Conservation (phyloP, 2,797 vertebrate genomes). For the Tapirus indicus region DNA sequence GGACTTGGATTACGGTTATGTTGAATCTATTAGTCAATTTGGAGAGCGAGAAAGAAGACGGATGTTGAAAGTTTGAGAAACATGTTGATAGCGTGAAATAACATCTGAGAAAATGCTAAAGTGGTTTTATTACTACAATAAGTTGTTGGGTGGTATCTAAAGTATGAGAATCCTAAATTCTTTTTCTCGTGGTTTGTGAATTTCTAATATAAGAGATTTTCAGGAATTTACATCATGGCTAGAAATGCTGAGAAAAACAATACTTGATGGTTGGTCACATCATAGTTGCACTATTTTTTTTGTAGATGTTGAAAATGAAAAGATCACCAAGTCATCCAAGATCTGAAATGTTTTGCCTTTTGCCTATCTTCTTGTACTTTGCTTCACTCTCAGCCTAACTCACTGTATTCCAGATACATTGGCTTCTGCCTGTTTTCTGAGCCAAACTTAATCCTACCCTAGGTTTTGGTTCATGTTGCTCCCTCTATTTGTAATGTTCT, state of each 20-base stretch:
- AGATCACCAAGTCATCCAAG: background rate
- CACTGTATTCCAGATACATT: background rate
- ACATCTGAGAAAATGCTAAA: background rate
- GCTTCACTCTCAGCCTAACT: background rate
- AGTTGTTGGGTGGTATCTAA: background rate
- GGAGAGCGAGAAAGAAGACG: background rate
- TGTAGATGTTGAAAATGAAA: background rate
- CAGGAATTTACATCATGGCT: background rate
- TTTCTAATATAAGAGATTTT: background rate
- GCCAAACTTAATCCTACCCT: background rate
- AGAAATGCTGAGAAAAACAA: background rate
- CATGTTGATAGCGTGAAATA: background rate
- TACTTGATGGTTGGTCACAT: background rate
- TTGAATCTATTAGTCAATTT: background rate
- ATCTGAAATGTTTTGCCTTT: background rate
- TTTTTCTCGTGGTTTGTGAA: background rate
- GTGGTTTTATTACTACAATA: background rate
- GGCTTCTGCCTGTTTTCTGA: background rate
- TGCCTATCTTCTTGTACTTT: background rate
- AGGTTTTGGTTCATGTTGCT: background rate
- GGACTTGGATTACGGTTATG: background rate
- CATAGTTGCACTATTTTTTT: background rate
- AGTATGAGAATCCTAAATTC: background rate
- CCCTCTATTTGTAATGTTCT: background rate
- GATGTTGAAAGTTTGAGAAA: background rate